Evolutionary conservation across 2,888 invertebrate genomes (phyloP), one percentile per base, ranked within the genome.

Genomic region (Polyommatus icarus): DNA sequence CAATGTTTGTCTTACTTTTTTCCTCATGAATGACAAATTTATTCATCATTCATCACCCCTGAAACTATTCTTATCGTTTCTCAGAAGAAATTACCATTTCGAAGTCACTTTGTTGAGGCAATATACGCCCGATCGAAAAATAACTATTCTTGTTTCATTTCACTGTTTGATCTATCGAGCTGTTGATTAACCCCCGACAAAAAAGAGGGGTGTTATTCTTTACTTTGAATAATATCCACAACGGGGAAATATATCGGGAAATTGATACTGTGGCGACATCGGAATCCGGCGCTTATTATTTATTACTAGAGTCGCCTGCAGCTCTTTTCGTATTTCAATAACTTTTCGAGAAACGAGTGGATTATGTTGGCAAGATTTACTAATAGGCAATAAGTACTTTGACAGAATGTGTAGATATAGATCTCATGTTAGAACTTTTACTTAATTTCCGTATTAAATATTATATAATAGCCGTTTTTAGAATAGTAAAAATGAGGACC

Each of bases 81-180:
- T 54, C 24, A 29, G 15, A 29, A 54, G 50, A 54, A 50, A 40
- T 73, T 50, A 73, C 46, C 5, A 12, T n/a, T 32, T 75, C 29
- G 50, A 50, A 50, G 50, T 24, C 8, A 29, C 75, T 75, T 75
- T 75, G 29, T 75, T 75, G 67, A 54, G 50, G 5, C 50, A 12
- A 73, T 46, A 73, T 15, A 24, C 4, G 4, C 10, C 1, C 12
- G 24, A 50, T 75, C 15, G 46, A 61, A 76, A 61, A 40, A 36
- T 54, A 59, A 29, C 61, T 46, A 67, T 20, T 71, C 32, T 71
- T 77, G 54, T 71, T 71, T 46, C n/a, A 29, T 72, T 54, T 59
- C 24, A 18, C 24, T n/a, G 57, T 57, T 72, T 76, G 61, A 73
- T 73, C 46, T 67, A 24, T 61, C 8, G 61, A 61, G 24, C 61